Evolutionary conservation across 1,140 invertebrate genomes (phyloP).

Genomic region (Macrostomum lignano): DNA sequence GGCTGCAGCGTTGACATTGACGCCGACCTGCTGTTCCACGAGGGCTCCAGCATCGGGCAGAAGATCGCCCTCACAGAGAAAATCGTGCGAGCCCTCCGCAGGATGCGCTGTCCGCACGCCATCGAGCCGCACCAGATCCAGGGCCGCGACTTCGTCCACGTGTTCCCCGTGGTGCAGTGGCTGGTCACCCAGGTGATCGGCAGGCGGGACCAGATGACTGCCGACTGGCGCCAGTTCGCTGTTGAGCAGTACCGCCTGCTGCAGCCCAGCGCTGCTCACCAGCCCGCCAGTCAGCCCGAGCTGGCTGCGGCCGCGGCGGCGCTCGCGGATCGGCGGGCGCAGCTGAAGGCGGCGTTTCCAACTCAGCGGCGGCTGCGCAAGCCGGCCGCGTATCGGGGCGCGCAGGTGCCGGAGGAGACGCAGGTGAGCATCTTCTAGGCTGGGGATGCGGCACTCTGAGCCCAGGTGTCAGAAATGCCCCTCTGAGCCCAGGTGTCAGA

Average conservation of each 20-base stretch:
- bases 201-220: constrained; percentile 41
- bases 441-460: too few relatives aligned
- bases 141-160: constrained; percentile 73
- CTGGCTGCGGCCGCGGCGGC: too few relatives aligned
- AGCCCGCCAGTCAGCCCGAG: too few relatives aligned
- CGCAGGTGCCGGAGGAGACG: too few relatives aligned
- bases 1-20: constrained; percentile 74
- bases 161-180: constrained; percentile 74
- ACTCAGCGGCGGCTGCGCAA: too few relatives aligned
- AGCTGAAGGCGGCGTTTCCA: too few relatives aligned
- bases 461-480: too few relatives aligned
- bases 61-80: constrained; percentile 84
- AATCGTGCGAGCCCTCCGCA: constrained; percentile 59
- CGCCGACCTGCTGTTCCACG: constrained; percentile 70
- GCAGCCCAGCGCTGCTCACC: too few relatives aligned
- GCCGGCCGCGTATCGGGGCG: too few relatives aligned
- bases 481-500: too few relatives aligned
- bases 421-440: too few relatives aligned
- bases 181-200: constrained; percentile 68
- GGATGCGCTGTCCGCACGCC: constrained; percentile 65
- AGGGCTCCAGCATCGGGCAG: constrained; percentile 79
- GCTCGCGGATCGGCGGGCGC: too few relatives aligned
- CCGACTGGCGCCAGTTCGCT: constrained; percentile 46
- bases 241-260: constrained; percentile 55
- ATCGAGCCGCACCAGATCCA: constrained; percentile 93